Conservation (phyloP, 2,113 vertebrate species). For the Epinephelus moara region DNA sequence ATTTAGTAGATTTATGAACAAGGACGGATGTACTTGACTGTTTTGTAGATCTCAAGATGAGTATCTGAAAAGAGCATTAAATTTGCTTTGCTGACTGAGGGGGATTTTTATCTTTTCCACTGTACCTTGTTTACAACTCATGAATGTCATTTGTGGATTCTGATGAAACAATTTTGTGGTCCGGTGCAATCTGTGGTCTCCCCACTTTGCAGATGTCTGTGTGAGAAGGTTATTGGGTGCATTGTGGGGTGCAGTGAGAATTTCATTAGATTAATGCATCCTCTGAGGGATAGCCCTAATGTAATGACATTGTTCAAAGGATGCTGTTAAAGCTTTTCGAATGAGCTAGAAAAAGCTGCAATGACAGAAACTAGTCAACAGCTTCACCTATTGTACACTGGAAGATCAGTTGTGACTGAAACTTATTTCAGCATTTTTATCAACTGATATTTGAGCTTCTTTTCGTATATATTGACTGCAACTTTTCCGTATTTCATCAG, state of each 20-base stretch:
- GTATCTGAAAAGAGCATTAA: slow-evolving; percentile 34
- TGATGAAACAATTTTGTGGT: background rate
- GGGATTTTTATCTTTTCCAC: slow-evolving; percentile 5
- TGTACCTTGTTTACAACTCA: background rate
- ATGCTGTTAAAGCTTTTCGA: slow-evolving; percentile 16
- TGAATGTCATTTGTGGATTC: background rate
- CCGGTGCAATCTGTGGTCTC: background rate
- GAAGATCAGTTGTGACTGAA: background rate
- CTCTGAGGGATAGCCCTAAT: slow-evolving; percentile 21
- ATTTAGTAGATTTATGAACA: background rate
- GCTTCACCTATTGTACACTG: too few species aligned
- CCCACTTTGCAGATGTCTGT: background rate
- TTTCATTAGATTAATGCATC: slow-evolving; percentile 44
- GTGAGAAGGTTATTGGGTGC: slow-evolving; percentile 33
- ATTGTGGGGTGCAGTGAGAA: slow-evolving; percentile 10
- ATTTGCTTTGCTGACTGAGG: slow-evolving; percentile 1
- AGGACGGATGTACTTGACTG: background rate
- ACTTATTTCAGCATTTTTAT: background rate
- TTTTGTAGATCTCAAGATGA: slow-evolving; percentile 10
- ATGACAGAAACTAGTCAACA: background rate
- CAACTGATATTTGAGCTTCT: background rate
- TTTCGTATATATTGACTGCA: background rate
- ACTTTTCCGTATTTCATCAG: background rate
- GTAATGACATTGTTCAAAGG: slow-evolving; percentile 2
- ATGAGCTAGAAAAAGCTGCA: background rate